Percentiles rank a stretch among this genome's conserved stretches.
phyloP scores from a whole-genome alignment of 2,888 invertebrate species.

The Eurytoma californica region DNA sequence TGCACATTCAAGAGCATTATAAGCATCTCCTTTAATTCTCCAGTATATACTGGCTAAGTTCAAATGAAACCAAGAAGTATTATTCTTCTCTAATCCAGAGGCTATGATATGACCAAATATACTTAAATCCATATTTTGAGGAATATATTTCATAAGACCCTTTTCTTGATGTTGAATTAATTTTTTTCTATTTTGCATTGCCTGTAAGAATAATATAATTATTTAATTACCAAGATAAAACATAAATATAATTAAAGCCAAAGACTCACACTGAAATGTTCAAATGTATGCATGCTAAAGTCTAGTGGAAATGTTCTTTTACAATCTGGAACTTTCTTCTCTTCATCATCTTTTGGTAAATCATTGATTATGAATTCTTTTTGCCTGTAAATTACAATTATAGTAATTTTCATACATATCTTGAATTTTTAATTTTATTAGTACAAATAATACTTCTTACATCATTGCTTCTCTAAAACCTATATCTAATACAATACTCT shows the following conservation, averaged over 20 bases:
- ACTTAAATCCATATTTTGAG: conserved; percentile 72
- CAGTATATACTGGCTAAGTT: conserved; percentile 88
- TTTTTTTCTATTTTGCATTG: conserved; percentile 76
- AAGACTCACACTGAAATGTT: conserved; percentile 78
- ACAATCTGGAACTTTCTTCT: conserved; percentile 79
- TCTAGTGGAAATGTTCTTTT: conserved; percentile 78
- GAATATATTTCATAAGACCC: conserved; percentile 74
- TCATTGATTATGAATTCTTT: conserved; percentile 66
- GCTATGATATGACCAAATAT: conserved; percentile 81
- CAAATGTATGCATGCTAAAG: conserved; percentile 81
- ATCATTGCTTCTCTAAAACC: conserved; percentile 76
- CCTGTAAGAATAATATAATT: conserved; percentile 65
- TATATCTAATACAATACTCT: conserved; percentile 79
- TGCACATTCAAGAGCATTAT: conserved; percentile 88
- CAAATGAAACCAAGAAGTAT: conserved; percentile 86
- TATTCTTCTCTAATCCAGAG: conserved; percentile 80
- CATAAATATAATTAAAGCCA: not conserved
- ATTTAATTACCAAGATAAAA: not conserved
- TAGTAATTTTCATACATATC: not conserved
- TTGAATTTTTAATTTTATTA: conserved; percentile 4
- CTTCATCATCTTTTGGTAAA: conserved; percentile 70
- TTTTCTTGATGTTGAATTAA: conserved; percentile 77
- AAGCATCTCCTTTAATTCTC: conserved; percentile 84
- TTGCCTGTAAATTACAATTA: conserved; percentile 18
- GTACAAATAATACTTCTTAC: conserved; percentile 56